Conservation (phyloP, 2,113 vertebrate species). For the Sinosuthora webbiana region DNA sequence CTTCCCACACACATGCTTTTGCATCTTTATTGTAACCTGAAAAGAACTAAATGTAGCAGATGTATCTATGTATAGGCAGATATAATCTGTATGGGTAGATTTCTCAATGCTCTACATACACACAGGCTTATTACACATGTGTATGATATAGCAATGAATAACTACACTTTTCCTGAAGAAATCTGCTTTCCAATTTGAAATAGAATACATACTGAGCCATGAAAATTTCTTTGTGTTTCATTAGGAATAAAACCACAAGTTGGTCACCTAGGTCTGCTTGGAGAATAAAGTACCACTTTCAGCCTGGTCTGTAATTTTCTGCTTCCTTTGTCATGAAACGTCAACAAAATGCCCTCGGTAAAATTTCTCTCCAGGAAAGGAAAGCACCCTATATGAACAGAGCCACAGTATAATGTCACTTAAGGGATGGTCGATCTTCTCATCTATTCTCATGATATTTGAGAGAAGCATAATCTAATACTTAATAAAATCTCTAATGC, state of each 20-base stretch:
- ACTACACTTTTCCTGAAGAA: neutral
- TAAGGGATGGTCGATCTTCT: neutral
- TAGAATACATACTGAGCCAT: neutral
- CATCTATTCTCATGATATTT: slow-evolving; percentile 6
- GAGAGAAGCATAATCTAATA: slow-evolving; percentile 10
- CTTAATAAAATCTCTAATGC: slow-evolving; percentile 50
- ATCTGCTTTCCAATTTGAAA: neutral
- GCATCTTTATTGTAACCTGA: slow-evolving; percentile 10
- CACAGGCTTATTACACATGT: neutral
- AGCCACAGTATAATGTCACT: slow-evolving; percentile 11
- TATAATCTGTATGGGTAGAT: neutral
- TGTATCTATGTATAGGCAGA: neutral
- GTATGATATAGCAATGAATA: neutral
- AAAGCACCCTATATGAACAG: neutral
- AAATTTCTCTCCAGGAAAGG: neutral
- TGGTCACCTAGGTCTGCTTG: slow-evolving; percentile 25
- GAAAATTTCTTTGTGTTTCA: slow-evolving; percentile 49
- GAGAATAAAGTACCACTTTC: slow-evolving; percentile 52
- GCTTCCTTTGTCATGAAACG: slow-evolving; percentile 31
- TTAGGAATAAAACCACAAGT: slow-evolving; percentile 38
- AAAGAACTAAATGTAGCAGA: slow-evolving; percentile 23
- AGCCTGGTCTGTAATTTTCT: slow-evolving; percentile 59
- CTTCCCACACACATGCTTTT: neutral
- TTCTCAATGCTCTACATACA: neutral
- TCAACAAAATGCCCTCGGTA: neutral